phyloP scores from a whole-genome alignment of 1,140 invertebrate species.

The Bactericera cockerelli region DNA sequence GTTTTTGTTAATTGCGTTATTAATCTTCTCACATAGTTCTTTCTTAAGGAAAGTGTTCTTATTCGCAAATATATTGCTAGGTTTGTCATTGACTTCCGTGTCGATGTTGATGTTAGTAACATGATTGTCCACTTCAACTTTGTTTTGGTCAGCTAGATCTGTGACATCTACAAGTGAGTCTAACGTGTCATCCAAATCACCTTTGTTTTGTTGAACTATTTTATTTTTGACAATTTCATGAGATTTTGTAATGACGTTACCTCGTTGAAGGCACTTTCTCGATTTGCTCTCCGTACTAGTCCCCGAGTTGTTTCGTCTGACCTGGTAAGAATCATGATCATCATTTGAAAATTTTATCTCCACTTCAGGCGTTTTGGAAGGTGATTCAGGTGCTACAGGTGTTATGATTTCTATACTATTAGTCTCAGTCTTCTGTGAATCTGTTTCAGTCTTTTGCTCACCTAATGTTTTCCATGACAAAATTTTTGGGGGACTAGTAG shows the following conservation, averaged over 20 bases:
- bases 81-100: background rate
- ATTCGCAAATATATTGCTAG: background rate
- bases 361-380: background rate
- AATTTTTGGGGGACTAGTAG: background rate
- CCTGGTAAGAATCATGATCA: background rate
- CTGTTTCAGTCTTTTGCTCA: slow-evolving; percentile 6
- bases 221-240: slow-evolving; percentile 10
- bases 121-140: background rate
- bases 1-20: background rate
- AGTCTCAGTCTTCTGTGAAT: background rate
- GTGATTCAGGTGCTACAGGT: too few relatives aligned
- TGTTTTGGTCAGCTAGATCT: background rate
- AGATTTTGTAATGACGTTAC: slow-evolving; percentile 2
- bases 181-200: background rate
- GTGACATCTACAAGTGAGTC: background rate
- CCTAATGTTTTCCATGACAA: slow-evolving; percentile 1
- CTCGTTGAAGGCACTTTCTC: background rate
- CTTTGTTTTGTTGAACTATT: slow-evolving; percentile 5
- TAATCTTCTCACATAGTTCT: slow-evolving; percentile 1
- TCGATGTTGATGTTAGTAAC: background rate
- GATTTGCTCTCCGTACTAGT: background rate
- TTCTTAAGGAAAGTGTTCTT: background rate
- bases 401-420: background rate
- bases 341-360: background rate
- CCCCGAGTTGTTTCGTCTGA: background rate